Evolutionary conservation across 1,140 invertebrate genomes (phyloP), one percentile per base, ranked within the genome.

Genomic region (Drosophila prosaltans): DNA sequence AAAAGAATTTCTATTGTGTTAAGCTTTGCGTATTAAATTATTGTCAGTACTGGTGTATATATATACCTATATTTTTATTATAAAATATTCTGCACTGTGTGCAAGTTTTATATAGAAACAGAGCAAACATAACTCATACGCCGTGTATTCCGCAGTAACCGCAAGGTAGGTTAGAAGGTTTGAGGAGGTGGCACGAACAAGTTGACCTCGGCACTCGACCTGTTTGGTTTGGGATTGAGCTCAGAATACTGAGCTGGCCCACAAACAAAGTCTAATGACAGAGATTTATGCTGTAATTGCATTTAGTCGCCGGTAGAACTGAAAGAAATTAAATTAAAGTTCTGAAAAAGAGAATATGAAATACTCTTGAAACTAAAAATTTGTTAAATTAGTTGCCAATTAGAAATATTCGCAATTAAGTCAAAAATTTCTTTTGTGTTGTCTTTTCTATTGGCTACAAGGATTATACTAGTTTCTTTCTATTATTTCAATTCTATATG

Each of bases 181-280:
- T 16, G 40, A 59, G 59, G 6, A 6, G 11, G n/a, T 10, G 10
- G 57, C 9, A 65, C 59, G 41, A 24, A 30, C 30, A 40, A 51
- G 41, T 66, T 61, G 69, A 81, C 69, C 78, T 57, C 61, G 32
- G 41, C 48, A 68, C 43, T 64, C 30, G 41, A 63, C 30, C 69
- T 81, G 48, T 28, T 45, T 40, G 16, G 51, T 40, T 51, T 39
- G 63, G n/a, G 45, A 36, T 45, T 62, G 51, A 74, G 69, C 48
- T 48, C 45, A 70, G 60, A 62, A 64, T 43, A 45, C 63, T 62
- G 68, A 10, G 24, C 71, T 70, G 75, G 40, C 63, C 75, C 78
- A 82, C 82, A 85, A 88, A 88, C 80, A 83, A 80, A 82, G 83
- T 89, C 83, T 89, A 86, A 86, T 89, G 84, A 86, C 84, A 83